phyloP scores from a whole-genome alignment of 2,113 vertebrate genomes.

The Burhinus bistriatus region DNA sequence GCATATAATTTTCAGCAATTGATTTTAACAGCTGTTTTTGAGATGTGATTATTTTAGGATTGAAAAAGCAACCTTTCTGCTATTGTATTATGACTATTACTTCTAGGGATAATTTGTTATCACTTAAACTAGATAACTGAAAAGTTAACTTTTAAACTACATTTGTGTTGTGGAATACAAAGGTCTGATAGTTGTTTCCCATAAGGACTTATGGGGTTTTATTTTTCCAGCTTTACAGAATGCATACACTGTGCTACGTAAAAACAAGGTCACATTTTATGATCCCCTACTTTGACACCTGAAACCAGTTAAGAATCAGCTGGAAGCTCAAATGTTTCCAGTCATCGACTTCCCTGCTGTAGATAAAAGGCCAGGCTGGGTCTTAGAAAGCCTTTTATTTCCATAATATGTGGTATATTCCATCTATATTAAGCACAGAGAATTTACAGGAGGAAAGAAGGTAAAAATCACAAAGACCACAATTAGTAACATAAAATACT shows the following conservation, averaged over 20 bases:
- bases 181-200: background rate
- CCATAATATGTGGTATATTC: background rate
- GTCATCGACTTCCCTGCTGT: background rate
- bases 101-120: background rate
- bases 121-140: background rate
- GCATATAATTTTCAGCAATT: background rate
- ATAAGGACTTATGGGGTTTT: background rate
- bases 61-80: background rate
- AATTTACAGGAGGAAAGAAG: background rate
- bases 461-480: background rate
- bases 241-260: fast-evolving
- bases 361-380: background rate
- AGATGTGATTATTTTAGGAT: background rate
- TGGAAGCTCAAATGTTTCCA: background rate
- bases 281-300: background rate
- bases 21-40: background rate
- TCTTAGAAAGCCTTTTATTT: background rate
- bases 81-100: background rate
- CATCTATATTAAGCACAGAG: background rate
- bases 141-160: background rate
- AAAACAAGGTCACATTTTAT: background rate
- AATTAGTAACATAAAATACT: background rate
- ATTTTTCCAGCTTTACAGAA: background rate
- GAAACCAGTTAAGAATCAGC: background rate
- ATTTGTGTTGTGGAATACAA: background rate